Conservation (phyloP, 2,113 vertebrate species). For the Bostrychus sinensis region DNA sequence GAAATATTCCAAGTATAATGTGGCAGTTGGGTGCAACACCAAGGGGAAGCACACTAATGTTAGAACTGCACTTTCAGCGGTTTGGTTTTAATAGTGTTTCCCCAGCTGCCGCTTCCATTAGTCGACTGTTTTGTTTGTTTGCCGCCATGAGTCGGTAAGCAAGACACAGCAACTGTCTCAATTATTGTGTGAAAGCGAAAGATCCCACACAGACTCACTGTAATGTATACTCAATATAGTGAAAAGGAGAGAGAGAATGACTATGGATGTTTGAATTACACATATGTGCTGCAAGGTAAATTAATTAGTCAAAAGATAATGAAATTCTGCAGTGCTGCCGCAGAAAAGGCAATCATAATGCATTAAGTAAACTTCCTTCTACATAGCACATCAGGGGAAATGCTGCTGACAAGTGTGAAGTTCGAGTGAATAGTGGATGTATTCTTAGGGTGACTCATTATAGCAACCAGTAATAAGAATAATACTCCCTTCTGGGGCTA, state of each 20-base stretch:
- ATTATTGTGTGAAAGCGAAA: neutral
- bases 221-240: neutral
- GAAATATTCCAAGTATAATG: neutral
- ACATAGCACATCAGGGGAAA: slow-evolving; percentile 10
- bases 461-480: neutral
- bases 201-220: neutral
- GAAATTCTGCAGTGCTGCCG: too few species aligned
- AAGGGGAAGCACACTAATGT: neutral
- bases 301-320: neutral
- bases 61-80: neutral
- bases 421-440: neutral
- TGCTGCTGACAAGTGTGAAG: neutral
- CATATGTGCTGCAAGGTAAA: too few species aligned
- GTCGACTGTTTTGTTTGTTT: neutral
- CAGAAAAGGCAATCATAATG: too few species aligned
- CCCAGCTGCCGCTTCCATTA: neutral
- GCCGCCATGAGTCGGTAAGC: neutral
- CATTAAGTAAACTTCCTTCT: too few species aligned
- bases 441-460: neutral
- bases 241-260: neutral
- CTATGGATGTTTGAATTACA: too few species aligned
- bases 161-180: neutral
- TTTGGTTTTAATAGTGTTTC: slow-evolving; percentile 3
- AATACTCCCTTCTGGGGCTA: neutral
- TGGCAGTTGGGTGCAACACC: neutral